Evolutionary conservation across 1,140 invertebrate species (phyloP).

Genomic region (Adoxophyes honmai): DNA sequence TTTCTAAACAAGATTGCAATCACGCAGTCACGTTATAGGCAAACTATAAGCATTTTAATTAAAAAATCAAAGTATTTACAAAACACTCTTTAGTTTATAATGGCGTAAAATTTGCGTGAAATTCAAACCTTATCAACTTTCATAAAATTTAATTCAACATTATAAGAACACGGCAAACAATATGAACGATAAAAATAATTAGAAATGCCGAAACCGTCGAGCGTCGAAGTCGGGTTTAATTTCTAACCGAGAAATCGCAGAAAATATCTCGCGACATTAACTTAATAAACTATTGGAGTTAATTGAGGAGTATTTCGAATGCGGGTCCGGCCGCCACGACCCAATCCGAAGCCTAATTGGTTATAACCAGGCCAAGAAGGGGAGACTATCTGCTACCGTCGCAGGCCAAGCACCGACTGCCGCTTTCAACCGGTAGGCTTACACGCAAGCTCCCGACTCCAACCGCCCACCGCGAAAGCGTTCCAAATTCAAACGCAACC

Average conservation of each 20-base stretch:
- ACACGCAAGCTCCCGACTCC: constrained; percentile 46
- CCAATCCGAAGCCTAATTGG: constrained; percentile 64
- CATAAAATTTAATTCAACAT: constrained; percentile 57
- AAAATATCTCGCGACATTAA: constrained; percentile 63
- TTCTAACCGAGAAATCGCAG: constrained; percentile 36
- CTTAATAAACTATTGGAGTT: constrained; percentile 68
- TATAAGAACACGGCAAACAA: constrained; percentile 32
- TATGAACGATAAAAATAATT: constrained; percentile 55
- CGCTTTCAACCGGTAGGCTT: constrained; percentile 51
- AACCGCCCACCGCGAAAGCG: constrained; percentile 61
- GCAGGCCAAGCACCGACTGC: constrained; percentile 28
- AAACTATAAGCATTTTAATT: constrained; percentile 60
- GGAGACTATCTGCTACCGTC: constrained; percentile 33
- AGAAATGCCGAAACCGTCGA: constrained; percentile 30
- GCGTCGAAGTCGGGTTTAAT: constrained; percentile 44
- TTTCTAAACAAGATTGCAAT: constrained; percentile 53
- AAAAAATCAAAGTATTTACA: constrained; percentile 70
- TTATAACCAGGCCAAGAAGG: constrained; percentile 54
- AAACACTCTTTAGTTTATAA: constrained; percentile 66
- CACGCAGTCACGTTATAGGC: constrained; percentile 30
- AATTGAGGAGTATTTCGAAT: constrained; percentile 63
- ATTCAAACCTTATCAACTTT: constrained; percentile 61
- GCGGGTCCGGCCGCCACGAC: constrained; percentile 25
- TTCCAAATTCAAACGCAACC: constrained; percentile 64
- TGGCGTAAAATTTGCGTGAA: constrained; percentile 62